phyloP scores from a whole-genome alignment of 2,113 vertebrate species.

The Gambusia holbrooki region DNA sequence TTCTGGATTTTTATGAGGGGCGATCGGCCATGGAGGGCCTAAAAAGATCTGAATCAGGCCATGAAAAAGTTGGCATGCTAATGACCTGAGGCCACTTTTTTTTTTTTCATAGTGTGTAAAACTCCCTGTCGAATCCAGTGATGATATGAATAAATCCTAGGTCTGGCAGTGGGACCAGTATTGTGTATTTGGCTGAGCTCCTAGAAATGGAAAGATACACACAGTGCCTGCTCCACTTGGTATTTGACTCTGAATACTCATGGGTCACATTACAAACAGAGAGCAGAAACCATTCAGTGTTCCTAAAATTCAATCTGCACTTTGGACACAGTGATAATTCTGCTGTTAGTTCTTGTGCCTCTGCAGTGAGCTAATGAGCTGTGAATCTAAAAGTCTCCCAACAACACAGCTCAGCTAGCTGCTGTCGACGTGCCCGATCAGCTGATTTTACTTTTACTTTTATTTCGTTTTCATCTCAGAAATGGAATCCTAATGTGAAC shows the following conservation, averaged over 20 bases:
- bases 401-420: not conserved
- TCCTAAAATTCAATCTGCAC: not conserved
- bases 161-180: not conserved
- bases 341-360: not conserved
- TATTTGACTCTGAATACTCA: not conserved
- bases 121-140: not conserved
- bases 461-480: too few species aligned
- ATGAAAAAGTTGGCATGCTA: too few species aligned
- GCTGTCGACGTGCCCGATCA: not conserved
- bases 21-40: too few species aligned
- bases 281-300: not conserved
- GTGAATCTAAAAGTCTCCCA: not conserved
- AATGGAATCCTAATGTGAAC: too few species aligned
- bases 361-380: not conserved
- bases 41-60: too few species aligned
- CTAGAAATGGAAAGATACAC: not conserved
- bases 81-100: too few species aligned
- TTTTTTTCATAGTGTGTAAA: not conserved
- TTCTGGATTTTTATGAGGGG: too few species aligned
- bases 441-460: too few species aligned
- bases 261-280: not conserved
- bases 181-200: not conserved
- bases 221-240: not conserved
- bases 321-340: not conserved
- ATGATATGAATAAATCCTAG: not conserved